phyloP scores from a whole-genome alignment of 1,140 invertebrate genomes.

The Ceratina japonica region DNA sequence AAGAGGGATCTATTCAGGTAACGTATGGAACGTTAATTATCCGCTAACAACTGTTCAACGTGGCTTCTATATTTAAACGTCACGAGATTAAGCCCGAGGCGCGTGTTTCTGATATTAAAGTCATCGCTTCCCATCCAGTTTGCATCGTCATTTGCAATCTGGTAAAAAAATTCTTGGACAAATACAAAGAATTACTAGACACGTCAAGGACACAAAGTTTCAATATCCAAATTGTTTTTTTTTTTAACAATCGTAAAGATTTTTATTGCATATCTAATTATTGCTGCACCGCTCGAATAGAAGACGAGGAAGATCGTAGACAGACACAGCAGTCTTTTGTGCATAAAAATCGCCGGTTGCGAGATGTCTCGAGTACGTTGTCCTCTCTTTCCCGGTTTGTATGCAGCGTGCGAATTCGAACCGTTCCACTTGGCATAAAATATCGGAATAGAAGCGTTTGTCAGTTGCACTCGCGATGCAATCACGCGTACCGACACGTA shows the following conservation, averaged over 20 bases:
- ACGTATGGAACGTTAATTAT: slow-evolving; percentile 4
- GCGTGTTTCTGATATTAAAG: background rate
- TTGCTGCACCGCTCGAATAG: too few species aligned
- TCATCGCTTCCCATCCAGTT: background rate
- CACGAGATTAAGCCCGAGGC: background rate
- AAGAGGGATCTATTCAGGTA: background rate
- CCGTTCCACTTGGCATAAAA: slow-evolving; percentile 35
- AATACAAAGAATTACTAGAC: background rate
- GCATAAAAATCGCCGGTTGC: too few species aligned
- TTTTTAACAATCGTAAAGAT: too few species aligned
- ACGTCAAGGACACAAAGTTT: too few species aligned
- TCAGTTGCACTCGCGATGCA: slow-evolving; percentile 12
- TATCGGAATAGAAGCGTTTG: slow-evolving; percentile 38
- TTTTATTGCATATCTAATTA: too few species aligned
- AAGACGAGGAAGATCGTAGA: too few species aligned
- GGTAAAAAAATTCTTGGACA: background rate
- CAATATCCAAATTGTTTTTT: too few species aligned
- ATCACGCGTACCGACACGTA: slow-evolving; percentile 38
- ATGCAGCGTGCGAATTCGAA: slow-evolving; percentile 31
- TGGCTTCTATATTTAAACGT: background rate
- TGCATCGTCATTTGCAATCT: background rate
- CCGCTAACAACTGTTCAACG: slow-evolving; percentile 8
- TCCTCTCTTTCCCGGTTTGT: slow-evolving; percentile 26
- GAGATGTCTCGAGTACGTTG: background rate
- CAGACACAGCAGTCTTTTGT: too few species aligned